phyloP scores from a whole-genome alignment of 1,140 invertebrate genomes.

The Danaus plexippus region DNA sequence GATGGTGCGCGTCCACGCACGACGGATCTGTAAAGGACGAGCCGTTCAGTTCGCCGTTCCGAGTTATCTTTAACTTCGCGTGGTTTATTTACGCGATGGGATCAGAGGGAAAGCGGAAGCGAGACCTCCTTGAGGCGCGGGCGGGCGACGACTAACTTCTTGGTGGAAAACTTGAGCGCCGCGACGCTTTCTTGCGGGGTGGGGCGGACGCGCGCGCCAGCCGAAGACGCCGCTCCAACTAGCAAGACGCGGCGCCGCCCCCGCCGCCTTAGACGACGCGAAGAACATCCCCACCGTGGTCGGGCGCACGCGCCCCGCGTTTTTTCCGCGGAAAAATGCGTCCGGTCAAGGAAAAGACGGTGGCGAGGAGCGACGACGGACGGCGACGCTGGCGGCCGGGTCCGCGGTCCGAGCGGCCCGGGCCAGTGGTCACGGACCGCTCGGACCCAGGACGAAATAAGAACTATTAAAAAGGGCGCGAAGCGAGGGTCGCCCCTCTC shows the following conservation, averaged over 20 bases:
- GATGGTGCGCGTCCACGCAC: slow-evolving; percentile 37
- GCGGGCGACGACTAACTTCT: slow-evolving; percentile 71
- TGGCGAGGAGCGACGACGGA: slow-evolving; percentile 30
- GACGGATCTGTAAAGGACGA: slow-evolving; percentile 42
- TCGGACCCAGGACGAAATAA: slow-evolving; percentile 55
- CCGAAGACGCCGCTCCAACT: slow-evolving; percentile 68
- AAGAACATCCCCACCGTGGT: slow-evolving; percentile 67
- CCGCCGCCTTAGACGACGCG: slow-evolving; percentile 64
- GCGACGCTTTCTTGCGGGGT: slow-evolving; percentile 66
- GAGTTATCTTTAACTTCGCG: slow-evolving; percentile 25
- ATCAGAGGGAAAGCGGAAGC: slow-evolving; percentile 52
- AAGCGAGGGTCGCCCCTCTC: slow-evolving; percentile 53
- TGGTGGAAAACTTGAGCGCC: slow-evolving; percentile 68
- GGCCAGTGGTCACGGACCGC: slow-evolving; percentile 41
- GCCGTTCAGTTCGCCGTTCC: slow-evolving; percentile 25
- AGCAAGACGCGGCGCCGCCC: slow-evolving; percentile 68
- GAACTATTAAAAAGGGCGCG: slow-evolving; percentile 64
- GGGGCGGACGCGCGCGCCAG: slow-evolving; percentile 66
- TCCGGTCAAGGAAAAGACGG: slow-evolving; percentile 66
- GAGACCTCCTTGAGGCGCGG: slow-evolving; percentile 67
- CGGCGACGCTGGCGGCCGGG: slow-evolving; percentile 27
- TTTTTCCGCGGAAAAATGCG: slow-evolving; percentile 70
- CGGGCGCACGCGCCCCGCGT: slow-evolving; percentile 64
- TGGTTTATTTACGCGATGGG: slow-evolving; percentile 29
- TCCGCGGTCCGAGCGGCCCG: slow-evolving; percentile 23